These are phyloP conservation scores for human (Homo sapiens) DNA, from an alignment of 2,113 vertebrate genomes.

Conservation along the genomic window DNA sequence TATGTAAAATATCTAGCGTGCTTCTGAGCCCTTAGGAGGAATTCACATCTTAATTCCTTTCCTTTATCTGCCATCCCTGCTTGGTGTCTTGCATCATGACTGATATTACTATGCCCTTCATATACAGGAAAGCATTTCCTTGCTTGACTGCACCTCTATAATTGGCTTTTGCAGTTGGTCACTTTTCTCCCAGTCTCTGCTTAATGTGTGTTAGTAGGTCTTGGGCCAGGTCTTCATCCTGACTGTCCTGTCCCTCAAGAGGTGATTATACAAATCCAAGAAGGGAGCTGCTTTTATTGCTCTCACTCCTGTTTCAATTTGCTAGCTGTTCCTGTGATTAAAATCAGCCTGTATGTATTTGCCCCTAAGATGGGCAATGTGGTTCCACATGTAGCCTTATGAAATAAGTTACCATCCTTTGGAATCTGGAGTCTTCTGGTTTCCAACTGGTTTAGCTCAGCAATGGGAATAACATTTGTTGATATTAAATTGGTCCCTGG, in stretches of 20 bases:
- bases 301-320: neutral
- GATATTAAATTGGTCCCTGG: conserved; percentile 60
- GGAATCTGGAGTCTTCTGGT: conserved; percentile 30
- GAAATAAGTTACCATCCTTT: conserved; percentile 34
- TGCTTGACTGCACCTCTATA: neutral
- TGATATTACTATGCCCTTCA: neutral
- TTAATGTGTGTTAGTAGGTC: conserved; percentile 31
- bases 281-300: conserved; percentile 3
- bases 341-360: neutral
- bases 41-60: neutral
- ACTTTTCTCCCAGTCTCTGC: neutral
- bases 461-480: conserved; percentile 66
- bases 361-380: neutral
- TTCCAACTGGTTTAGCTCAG: conserved; percentile 62
- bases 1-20: neutral
- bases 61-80: neutral
- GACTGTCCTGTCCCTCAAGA: neutral
- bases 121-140: neutral
- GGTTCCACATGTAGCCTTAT: neutral
- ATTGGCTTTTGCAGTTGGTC: conserved; percentile 12
- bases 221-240: neutral
- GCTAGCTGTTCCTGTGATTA: neutral
- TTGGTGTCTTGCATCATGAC: neutral
- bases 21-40: neutral
- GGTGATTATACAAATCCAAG: neutral